Evolutionary conservation across 2,113 vertebrate species (phyloP).

Genomic region (Sisor rabdophorus): DNA sequence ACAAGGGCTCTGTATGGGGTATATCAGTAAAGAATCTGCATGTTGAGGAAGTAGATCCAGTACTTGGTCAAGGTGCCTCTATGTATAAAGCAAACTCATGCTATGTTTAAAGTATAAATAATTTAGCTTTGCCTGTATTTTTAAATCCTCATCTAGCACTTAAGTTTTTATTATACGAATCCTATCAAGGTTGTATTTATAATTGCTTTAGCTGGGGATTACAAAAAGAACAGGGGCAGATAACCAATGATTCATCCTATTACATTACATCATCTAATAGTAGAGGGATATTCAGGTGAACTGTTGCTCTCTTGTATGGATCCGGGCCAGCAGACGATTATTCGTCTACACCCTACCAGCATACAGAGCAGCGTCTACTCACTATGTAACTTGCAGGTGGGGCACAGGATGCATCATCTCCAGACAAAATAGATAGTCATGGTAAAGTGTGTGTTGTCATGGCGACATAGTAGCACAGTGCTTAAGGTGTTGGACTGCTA

Average conservation of each 20-base stretch:
- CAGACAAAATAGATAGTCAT: too few relatives aligned
- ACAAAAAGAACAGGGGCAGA: background rate
- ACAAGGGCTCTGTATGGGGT: background rate
- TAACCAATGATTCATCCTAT: background rate
- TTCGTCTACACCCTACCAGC: background rate
- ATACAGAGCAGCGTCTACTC: background rate
- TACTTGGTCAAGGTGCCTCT: background rate
- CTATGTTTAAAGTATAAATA: background rate
- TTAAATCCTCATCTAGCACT: background rate
- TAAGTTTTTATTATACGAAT: background rate
- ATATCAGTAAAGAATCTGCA: background rate
- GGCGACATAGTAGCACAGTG: too few relatives aligned
- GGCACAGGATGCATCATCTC: background rate
- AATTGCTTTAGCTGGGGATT: background rate
- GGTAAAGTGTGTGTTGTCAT: too few relatives aligned
- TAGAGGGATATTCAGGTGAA: background rate
- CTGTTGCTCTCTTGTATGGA: slow-evolving; percentile 6
- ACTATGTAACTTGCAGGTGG: slow-evolving; percentile 1
- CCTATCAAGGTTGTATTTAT: background rate
- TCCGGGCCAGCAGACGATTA: background rate
- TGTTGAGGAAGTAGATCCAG: background rate
- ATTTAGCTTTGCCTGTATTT: background rate
- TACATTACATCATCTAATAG: background rate
- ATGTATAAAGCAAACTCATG: background rate
- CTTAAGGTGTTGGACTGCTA: too few relatives aligned